Evolutionary conservation across 1,140 invertebrate species (phyloP), one percentile per base, ranked within the genome.

Genomic region (Rhagoletis zephyria): DNA sequence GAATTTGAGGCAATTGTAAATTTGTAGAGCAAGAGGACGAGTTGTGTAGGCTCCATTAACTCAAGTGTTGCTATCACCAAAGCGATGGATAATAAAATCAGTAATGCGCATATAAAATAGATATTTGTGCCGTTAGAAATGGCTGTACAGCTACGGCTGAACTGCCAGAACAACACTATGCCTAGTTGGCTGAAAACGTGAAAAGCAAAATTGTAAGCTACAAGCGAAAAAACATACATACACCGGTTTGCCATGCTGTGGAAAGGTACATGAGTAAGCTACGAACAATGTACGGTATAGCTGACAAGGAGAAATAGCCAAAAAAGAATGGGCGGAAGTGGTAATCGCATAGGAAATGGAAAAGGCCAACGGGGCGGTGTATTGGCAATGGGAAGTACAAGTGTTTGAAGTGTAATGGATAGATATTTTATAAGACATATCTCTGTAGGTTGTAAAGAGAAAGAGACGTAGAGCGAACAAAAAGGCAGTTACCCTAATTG

Each of bases 41-140:
- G 16, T 40, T 16, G 16, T 12, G 1, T 42, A 40, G 10, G 12
- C 12, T 12, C 12, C 14, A 74, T 48, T 40, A 74, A 74, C 40
- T 70, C 67, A 42, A 70, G 67, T 70, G 67, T 70, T 70, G 42
- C 64, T 30, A 63, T n/a, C 64, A 30, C 14, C 67, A 48, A 74
- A 56, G 16, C 42, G 67, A 7, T 74, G 67, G 40, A 30, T 74
- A 74, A 74, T 74, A 74, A 74, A 74, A 74, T 74, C 42, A 45
- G 67, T 74, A 74, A 74, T 74, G 67, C 42, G 67, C 67, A 74
- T 74, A 74, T 74, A 48, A 74, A 74, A 74, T 74, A 74, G 67
- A 48, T 74, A 48, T 6, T 48, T 67, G 30, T 40, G 10, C 30
- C 12, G 40, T 45, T 4, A 10, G 14, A 45, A 67, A 67, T 42